Conservation (phyloP, 1,140 invertebrate species). For the Lerema accius region DNA sequence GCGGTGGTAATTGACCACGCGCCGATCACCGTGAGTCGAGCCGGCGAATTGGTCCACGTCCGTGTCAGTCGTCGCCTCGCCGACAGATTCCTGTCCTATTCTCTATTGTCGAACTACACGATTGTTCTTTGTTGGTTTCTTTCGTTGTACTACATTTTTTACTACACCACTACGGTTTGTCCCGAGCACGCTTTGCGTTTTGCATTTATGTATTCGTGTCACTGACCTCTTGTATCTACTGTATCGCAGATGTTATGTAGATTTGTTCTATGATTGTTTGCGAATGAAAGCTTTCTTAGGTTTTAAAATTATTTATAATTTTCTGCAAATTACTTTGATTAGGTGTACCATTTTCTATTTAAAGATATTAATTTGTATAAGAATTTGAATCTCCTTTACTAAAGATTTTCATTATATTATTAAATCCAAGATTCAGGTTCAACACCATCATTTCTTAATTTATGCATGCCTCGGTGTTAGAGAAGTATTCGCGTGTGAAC, state of each 20-base stretch:
- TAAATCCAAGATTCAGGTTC: neutral
- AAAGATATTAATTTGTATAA: too few relatives aligned
- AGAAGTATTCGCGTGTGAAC: neutral
- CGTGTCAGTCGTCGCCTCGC: constrained; percentile 4
- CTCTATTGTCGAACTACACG: constrained; percentile 9
- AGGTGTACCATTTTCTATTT: too few relatives aligned
- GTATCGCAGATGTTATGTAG: neutral
- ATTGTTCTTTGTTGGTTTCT: constrained; percentile 7
- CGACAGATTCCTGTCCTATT: constrained; percentile 12
- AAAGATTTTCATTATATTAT: neutral
- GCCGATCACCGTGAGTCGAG: constrained; percentile 29
- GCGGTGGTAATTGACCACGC: constrained; percentile 37
- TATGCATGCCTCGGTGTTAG: neutral
- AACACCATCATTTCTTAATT: neutral
- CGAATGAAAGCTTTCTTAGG: too few relatives aligned
- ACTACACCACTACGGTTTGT: neutral
- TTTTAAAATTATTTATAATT: too few relatives aligned
- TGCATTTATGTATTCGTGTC: neutral
- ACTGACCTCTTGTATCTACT: neutral
- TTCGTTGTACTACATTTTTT: neutral
- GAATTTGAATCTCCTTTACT: too few relatives aligned
- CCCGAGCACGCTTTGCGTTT: neutral
- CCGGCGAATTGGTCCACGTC: constrained; percentile 18
- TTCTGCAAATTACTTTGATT: too few relatives aligned
- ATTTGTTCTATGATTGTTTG: too few relatives aligned